Percentiles rank a stretch among this genome's conserved stretches.
Conservation (phyloP, 2,797 vertebrate genomes). For the Sebastes itinus region DNA sequence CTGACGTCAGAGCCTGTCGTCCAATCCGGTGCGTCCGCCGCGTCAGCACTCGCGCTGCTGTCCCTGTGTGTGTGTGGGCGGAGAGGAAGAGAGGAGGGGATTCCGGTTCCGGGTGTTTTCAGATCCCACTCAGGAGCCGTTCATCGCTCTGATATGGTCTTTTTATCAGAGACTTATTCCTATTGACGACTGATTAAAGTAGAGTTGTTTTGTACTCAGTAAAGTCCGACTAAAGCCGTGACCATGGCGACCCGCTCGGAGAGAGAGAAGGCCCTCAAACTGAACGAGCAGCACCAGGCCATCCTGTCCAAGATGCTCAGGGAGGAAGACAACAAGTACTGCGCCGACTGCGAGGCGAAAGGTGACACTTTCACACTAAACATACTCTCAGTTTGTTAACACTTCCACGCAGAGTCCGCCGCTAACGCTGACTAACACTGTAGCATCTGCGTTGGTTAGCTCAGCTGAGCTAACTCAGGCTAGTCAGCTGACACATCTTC, state of each 20-base stretch:
- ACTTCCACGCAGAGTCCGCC: background rate
- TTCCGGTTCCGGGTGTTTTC: slow-evolving; percentile 84
- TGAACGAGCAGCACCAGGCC: slow-evolving; percentile 98
- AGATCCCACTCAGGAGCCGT: slow-evolving; percentile 52
- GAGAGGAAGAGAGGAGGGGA: slow-evolving; percentile 36
- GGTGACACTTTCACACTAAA: slow-evolving; percentile 72
- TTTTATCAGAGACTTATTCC: slow-evolving; percentile 54
- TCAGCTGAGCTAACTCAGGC: slow-evolving; percentile 32
- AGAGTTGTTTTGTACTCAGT: slow-evolving; percentile 12
- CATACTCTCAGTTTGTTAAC: background rate
- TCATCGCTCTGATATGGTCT: slow-evolving; percentile 72
- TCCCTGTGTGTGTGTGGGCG: slow-evolving; percentile 37
- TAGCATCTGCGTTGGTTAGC: slow-evolving; percentile 17
- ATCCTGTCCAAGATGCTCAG: slow-evolving; percentile 96
- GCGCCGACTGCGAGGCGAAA: slow-evolving; percentile 99
- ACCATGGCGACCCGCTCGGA: slow-evolving; percentile 95
- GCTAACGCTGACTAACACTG: background rate
- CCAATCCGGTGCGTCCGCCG: slow-evolving; percentile 64
- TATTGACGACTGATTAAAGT: slow-evolving; percentile 46
- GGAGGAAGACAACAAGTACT: slow-evolving; percentile 99
- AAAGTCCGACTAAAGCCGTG: slow-evolving; percentile 12
- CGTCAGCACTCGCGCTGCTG: slow-evolving; percentile 65
- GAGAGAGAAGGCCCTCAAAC: slow-evolving; percentile 96
- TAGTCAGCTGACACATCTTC: slow-evolving; percentile 74
- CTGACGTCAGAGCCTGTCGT: slow-evolving; percentile 33